A percentile compares a stretch with the other conserved stretches of the same genome.
These are phyloP conservation scores for Hippopotamus amphibius DNA, from an alignment of 2,113 vertebrate genomes.

Conservation along the genomic window DNA sequence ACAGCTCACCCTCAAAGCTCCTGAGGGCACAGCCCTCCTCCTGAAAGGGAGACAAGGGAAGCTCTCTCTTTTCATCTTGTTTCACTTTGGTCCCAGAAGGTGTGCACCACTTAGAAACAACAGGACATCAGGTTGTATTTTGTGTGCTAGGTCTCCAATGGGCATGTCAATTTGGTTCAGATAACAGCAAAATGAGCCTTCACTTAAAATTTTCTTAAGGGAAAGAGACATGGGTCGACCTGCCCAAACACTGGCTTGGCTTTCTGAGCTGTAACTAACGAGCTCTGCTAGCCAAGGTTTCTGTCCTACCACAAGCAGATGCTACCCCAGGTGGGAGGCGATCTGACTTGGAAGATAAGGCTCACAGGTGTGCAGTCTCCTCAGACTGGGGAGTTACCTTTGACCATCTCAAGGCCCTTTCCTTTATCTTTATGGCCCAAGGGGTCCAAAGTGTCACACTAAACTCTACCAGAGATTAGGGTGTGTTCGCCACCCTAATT, in stretches of 20 bases:
- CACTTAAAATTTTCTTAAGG: not conserved
- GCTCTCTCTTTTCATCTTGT: not conserved
- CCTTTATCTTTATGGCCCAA: conserved; percentile 6
- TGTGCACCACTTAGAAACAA: not conserved
- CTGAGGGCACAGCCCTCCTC: not conserved
- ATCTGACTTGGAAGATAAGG: not conserved
- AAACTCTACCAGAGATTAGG: not conserved
- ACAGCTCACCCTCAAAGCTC: not conserved
- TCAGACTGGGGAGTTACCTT: not conserved
- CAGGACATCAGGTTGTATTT: not conserved
- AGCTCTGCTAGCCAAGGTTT: not conserved
- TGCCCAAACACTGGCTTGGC: not conserved
- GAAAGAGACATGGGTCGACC: not conserved
- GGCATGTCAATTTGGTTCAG: not conserved
- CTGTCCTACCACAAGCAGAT: not conserved
- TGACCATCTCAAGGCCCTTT: not conserved
- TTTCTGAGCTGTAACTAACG: not conserved
- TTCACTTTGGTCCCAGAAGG: not conserved
- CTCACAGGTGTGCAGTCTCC: not conserved
- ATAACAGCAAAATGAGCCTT: not conserved
- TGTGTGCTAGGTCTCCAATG: not conserved
- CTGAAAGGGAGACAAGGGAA: not conserved
- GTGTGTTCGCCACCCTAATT: not conserved
- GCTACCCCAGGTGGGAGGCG: not conserved
- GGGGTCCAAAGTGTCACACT: not conserved